Percentiles rank a stretch among this genome's conserved stretches.
phyloP scores from a whole-genome alignment of 1,140 invertebrate species.

The Lepidurus packardi region DNA sequence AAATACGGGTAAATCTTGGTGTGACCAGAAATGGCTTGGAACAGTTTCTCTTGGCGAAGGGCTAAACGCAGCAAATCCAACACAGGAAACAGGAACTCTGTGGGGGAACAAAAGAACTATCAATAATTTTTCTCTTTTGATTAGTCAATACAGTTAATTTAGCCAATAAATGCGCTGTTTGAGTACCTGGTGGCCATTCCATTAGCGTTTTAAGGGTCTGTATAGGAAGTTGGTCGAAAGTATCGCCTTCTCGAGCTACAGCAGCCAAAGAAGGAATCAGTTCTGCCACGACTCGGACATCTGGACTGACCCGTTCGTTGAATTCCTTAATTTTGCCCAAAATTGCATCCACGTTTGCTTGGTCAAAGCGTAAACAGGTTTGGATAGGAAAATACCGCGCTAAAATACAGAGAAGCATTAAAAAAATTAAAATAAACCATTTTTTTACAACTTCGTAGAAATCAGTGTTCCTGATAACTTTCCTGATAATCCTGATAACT shows the following conservation, averaged over 20 bases:
- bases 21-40: neutral
- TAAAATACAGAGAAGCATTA: neutral
- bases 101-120: constrained; percentile 42
- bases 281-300: neutral
- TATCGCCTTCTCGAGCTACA: neutral
- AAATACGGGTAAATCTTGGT: constrained; percentile 48
- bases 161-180: neutral
- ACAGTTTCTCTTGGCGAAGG: constrained; percentile 54
- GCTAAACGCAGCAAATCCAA: constrained; percentile 75
- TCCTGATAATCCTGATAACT: no score
- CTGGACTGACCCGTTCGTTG: constrained; percentile 13
- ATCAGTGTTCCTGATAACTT: no score
- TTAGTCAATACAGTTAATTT: no score
- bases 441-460: no score
- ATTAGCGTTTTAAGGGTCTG: constrained; percentile 61
- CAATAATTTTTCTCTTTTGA: neutral
- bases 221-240: constrained; percentile 47
- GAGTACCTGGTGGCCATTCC: constrained; percentile 65
- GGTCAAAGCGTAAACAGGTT: constrained; percentile 56
- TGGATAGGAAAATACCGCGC: constrained; percentile 48
- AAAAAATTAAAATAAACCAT: neutral
- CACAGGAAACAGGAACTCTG: constrained; percentile 75
- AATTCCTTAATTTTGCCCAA: constrained; percentile 33
- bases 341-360: constrained; percentile 57
- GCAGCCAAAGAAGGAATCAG: neutral